Conservation (phyloP, 2,113 vertebrate species). For the Bos indicus region DNA sequence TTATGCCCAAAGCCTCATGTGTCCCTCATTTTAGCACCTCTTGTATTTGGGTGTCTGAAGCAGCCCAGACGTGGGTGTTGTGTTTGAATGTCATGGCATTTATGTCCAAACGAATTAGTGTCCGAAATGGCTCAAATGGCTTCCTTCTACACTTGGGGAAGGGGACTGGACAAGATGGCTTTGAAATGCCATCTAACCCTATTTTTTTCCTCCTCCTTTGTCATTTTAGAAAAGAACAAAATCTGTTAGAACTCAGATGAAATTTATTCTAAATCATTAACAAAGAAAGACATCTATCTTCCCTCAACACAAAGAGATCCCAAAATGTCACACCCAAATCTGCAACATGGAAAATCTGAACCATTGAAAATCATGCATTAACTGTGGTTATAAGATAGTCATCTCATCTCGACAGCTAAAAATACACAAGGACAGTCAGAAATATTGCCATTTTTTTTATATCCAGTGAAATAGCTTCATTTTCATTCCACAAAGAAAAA, state of each 20-base stretch:
- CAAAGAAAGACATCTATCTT: constrained; percentile 59
- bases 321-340: constrained; percentile 66
- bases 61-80: background rate
- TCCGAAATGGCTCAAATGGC: background rate
- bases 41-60: background rate
- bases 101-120: constrained; percentile 45
- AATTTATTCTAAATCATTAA: constrained; percentile 66
- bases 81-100: constrained; percentile 45
- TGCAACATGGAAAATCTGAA: constrained; percentile 66
- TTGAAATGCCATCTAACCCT: background rate
- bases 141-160: background rate
- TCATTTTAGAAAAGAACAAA: constrained; percentile 36
- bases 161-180: background rate
- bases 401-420: constrained; percentile 73
- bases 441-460: constrained; percentile 67
- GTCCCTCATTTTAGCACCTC: constrained; percentile 40
- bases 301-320: constrained; percentile 61
- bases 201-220: background rate
- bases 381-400: constrained; percentile 64
- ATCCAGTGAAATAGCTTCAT: constrained; percentile 64
- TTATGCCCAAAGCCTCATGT: background rate
- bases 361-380: constrained; percentile 72
- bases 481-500: constrained; percentile 65
- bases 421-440: constrained; percentile 73
- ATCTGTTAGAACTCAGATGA: constrained; percentile 42